A percentile compares a stretch with the other conserved stretches of the same genome.
These are phyloP conservation scores for Luehdorfia chinensis DNA, from an alignment of 1,140 invertebrate genomes.

Conservation along the genomic window DNA sequence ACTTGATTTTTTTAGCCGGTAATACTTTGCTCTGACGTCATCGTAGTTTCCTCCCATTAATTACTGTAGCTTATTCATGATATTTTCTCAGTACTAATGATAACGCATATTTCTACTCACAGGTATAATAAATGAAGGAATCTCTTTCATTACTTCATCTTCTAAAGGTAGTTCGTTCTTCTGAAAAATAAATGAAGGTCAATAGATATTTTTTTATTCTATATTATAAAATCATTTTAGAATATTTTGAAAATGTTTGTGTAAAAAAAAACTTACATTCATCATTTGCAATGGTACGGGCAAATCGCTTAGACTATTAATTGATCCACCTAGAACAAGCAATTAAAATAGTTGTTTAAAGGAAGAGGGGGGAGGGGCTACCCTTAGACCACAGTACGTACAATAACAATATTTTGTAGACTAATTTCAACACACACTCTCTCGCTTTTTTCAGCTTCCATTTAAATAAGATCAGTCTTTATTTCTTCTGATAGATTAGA, in stretches of 20 bases:
- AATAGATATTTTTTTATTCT: slow-evolving; percentile 1
- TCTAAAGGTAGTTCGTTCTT: slow-evolving; percentile 8
- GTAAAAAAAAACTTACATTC: slow-evolving; percentile 27
- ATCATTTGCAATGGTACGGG: slow-evolving; percentile 28
- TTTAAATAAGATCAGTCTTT: background rate
- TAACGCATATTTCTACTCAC: no score
- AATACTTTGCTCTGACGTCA: no score
- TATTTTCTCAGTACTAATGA: no score
- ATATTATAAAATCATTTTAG: slow-evolving; percentile 13
- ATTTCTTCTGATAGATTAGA: background rate
- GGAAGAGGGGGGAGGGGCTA: background rate
- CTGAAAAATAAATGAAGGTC: slow-evolving; percentile 7
- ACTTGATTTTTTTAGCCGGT: no score
- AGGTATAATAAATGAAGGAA: slow-evolving; percentile 8
- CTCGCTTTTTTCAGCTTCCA: no score
- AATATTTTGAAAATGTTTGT: slow-evolving; percentile 11
- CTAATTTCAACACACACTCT: no score
- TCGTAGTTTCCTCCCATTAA: no score
- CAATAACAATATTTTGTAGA: background rate
- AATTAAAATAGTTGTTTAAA: background rate
- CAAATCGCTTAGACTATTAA: slow-evolving; percentile 29
- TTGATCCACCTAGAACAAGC: slow-evolving; percentile 27
- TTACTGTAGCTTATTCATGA: no score
- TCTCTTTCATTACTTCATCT: slow-evolving; percentile 15
- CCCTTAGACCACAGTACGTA: no score